phyloP scores from a whole-genome alignment of 2,797 vertebrate genomes.

The Sandelia bainsii region DNA sequence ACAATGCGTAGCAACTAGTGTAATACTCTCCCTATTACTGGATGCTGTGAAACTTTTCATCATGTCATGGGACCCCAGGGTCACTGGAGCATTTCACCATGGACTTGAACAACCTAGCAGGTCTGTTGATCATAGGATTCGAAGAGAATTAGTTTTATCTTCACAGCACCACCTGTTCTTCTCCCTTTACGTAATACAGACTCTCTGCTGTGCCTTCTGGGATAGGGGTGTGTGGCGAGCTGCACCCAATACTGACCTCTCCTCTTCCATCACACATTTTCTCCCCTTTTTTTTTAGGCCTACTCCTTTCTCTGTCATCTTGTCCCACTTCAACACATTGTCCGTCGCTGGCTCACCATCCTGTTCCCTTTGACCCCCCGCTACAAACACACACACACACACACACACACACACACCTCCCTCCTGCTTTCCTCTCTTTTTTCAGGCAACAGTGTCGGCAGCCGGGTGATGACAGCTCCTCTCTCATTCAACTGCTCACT shows the following conservation, averaged over 20 bases:
- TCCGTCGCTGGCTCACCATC: slow-evolving; percentile 53
- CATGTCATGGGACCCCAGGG: slow-evolving; percentile 64
- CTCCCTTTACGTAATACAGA: slow-evolving; percentile 67
- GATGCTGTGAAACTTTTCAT: slow-evolving; percentile 64
- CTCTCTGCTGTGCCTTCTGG: slow-evolving; percentile 58
- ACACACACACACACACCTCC: background rate
- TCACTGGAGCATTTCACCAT: slow-evolving; percentile 61
- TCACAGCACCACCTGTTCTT: slow-evolving; percentile 63
- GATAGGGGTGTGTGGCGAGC: slow-evolving; percentile 75
- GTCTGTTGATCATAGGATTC: slow-evolving; percentile 42
- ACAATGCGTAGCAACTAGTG: slow-evolving; percentile 51
- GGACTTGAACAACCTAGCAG: slow-evolving; percentile 46
- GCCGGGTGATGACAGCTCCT: slow-evolving; percentile 78
- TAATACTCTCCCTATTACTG: slow-evolving; percentile 62
- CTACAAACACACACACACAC: background rate
- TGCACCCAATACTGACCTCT: slow-evolving; percentile 68
- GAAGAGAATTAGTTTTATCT: slow-evolving; percentile 27
- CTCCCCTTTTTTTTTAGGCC: slow-evolving; percentile 40
- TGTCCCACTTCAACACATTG: slow-evolving; percentile 66
- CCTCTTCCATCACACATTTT: slow-evolving; percentile 57
- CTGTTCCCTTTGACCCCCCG: slow-evolving; percentile 14
- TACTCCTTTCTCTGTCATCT: slow-evolving; percentile 51
- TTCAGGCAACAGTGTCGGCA: slow-evolving; percentile 66
- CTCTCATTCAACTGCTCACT: slow-evolving; percentile 75
- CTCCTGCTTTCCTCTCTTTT: slow-evolving; percentile 43